These are phyloP conservation scores for Calyptomena viridis DNA, from an alignment of 2,113 vertebrate species.

Conservation along the genomic window DNA sequence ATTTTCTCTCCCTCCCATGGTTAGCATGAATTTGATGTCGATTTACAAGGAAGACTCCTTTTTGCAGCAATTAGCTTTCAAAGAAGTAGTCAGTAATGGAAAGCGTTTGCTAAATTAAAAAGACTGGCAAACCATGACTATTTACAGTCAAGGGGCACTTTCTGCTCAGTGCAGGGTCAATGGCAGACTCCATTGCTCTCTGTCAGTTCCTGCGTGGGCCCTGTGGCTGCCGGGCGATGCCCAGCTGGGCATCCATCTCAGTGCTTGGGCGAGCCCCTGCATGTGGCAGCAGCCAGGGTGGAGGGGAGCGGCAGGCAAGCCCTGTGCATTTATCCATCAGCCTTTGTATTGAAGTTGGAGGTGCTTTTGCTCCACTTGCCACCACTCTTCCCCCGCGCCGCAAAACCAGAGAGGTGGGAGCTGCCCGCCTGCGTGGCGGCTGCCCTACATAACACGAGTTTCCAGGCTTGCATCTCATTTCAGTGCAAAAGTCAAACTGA, in stretches of 20 bases:
- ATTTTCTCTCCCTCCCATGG: conserved; percentile 2
- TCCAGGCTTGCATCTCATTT: conserved; percentile 15
- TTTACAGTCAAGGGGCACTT: background rate
- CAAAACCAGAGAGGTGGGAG: background rate
- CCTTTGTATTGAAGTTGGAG: background rate
- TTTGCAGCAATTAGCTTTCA: background rate
- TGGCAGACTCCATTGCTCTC: background rate
- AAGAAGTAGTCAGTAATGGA: background rate
- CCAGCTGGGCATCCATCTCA: fast-evolving
- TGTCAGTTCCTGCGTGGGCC: fast-evolving
- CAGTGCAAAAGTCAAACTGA: conserved; percentile 41
- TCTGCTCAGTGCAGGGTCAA: fast-evolving
- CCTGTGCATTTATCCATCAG: background rate
- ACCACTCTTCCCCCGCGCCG: background rate
- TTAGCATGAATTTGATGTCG: background rate
- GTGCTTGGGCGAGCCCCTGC: background rate
- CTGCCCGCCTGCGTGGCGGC: background rate
- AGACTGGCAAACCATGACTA: background rate
- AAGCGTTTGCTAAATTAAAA: conserved; percentile 2
- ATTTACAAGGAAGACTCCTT: conserved; percentile 1
- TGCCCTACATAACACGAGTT: background rate
- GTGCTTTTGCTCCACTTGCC: background rate
- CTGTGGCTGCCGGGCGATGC: fast-evolving
- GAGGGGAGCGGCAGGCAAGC: background rate
- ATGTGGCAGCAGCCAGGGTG: fast-evolving